Percentiles rank a stretch among this genome's conserved stretches.
Evolutionary conservation across 1,140 invertebrate genomes (phyloP).

Genomic region (Drosophila oshimai): DNA sequence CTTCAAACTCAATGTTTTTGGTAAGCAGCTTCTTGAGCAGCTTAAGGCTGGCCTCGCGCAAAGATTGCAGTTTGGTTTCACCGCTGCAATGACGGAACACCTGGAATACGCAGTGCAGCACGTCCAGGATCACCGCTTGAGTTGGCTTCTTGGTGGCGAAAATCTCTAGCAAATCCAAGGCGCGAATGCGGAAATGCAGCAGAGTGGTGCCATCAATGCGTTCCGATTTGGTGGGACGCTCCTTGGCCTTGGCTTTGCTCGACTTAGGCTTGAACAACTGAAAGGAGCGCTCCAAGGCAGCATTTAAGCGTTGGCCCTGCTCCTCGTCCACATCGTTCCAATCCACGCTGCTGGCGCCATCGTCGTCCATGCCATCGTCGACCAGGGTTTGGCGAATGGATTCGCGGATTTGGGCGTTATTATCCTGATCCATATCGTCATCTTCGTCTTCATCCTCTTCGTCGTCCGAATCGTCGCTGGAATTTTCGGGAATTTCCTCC

Average conservation of each 20-base stretch:
- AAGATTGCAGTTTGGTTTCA: constrained; percentile 18
- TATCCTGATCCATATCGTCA: background rate
- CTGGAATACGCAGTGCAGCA: constrained; percentile 26
- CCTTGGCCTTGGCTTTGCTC: constrained; percentile 18
- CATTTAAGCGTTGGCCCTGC: constrained; percentile 88
- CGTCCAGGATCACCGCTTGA: constrained; percentile 28
- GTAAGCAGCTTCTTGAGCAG: constrained; percentile 26
- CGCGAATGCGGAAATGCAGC: constrained; percentile 58
- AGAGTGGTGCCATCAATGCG: constrained; percentile 49
- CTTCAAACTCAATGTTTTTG: constrained; percentile 1
- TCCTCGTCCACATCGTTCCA: constrained; percentile 90
- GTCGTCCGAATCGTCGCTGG: constrained; percentile 3
- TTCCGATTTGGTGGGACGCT: constrained; percentile 49
- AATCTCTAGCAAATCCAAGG: constrained; percentile 43
- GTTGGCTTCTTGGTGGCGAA: constrained; percentile 21
- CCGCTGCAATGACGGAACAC: constrained; percentile 1
- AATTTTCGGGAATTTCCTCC: background rate
- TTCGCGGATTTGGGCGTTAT: constrained; percentile 46
- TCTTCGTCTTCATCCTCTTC: constrained; percentile 7
- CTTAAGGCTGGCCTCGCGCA: constrained; percentile 48
- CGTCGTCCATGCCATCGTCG: constrained; percentile 2
- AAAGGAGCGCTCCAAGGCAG: constrained; percentile 88
- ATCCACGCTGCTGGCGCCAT: constrained; percentile 85
- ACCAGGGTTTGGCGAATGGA: constrained; percentile 45
- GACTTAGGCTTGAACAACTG: constrained; percentile 84